Conservation (phyloP, 1,140 invertebrate genomes). For the Pinna nobilis region DNA sequence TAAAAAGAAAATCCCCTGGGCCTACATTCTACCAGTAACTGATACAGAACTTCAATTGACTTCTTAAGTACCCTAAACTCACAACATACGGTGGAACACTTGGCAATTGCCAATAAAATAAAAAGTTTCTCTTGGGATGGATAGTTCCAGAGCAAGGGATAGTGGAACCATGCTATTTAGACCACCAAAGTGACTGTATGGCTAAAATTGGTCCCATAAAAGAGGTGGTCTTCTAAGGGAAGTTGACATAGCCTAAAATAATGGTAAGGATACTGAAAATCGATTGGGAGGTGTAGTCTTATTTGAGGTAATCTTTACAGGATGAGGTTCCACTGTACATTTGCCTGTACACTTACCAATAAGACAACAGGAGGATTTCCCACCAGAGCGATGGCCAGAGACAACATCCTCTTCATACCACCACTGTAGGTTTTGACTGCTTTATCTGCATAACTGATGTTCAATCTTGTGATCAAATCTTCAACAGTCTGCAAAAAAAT, state of each 20-base stretch:
- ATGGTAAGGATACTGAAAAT: too few relatives aligned
- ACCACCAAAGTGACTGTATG: too few relatives aligned
- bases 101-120: not conserved
- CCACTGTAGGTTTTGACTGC: conserved; percentile 72
- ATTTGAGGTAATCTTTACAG: too few relatives aligned
- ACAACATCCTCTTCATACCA: conserved; percentile 75
- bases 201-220: not conserved
- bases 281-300: too few relatives aligned
- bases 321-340: too few relatives aligned
- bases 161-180: too few relatives aligned
- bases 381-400: conserved; percentile 74
- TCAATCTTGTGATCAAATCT: conserved; percentile 63
- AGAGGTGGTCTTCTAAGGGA: not conserved
- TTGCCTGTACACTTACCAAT: conserved; percentile 62
- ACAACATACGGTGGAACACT: not conserved
- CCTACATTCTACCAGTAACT: too few relatives aligned
- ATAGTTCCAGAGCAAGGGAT: too few relatives aligned
- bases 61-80: too few relatives aligned
- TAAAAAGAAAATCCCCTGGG: too few relatives aligned
- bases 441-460: conserved; percentile 67
- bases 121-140: too few relatives aligned
- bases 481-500: conserved; percentile 64
- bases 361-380: conserved; percentile 75
- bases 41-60: too few relatives aligned
- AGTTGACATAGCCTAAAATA: not conserved